Evolutionary conservation across 1,140 invertebrate genomes (phyloP), one percentile per base, ranked within the genome.

Genomic region (Lysiphlebus fabarum): DNA sequence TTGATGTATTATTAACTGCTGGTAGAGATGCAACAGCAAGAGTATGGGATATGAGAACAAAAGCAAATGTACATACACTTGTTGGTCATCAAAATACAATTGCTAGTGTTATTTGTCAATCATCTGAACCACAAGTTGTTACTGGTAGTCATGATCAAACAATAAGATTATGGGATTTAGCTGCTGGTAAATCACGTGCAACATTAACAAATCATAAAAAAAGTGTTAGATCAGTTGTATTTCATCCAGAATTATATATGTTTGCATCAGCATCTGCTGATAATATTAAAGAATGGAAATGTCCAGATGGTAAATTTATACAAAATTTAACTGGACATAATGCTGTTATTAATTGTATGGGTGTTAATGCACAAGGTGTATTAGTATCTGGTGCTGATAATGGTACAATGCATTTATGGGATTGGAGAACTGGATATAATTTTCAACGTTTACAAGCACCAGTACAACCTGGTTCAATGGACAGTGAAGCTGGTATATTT

Each of bases 141-240:
- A 92, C 89, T 1, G 90, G 90, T 6, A 91, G 89, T 36, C 90
- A 92, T 70, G 90, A 92, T 70, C 90, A 89, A 5, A 92, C 90
- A 0, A 89, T 99, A 58, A 82, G 98, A 14, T 77, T 99, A 17
- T 99, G 98, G 98, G 98, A 99, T 80, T 80, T 99, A 40, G 94
- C 94, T 7, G 92, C 94, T 10, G 98, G 97, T 58, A 95, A 94
- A 78, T 95, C 95, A 11, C 86, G 90, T 67, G 93, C 90, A 50
- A 98, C 97, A 7, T 80, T 99, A 1, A 99, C 98, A 1, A 98
- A 99, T 81, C 98, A 99, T 74, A 99, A 99, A 77, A 99, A 99
- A 72, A 97, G 95, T 68, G 96, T 99, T 0, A 83, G 97, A 60
- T 88, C 95, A 44, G 75, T 99, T 1, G 87, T 89, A 1, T 82